These are phyloP conservation scores for Toxotes jaculatrix DNA, from an alignment of 2,113 vertebrate genomes.

Conservation along the genomic window DNA sequence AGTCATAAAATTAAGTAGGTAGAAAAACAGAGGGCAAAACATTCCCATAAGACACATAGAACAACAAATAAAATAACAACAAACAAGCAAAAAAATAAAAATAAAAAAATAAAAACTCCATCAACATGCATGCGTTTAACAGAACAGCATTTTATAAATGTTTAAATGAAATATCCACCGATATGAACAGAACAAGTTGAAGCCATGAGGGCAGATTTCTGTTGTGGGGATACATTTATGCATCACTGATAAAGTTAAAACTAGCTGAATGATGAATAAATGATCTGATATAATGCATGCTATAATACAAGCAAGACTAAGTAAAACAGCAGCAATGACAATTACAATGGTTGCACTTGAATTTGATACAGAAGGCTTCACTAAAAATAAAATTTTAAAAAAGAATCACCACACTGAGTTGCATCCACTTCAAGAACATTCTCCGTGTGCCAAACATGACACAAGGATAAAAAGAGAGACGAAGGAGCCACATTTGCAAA, in stretches of 20 bases:
- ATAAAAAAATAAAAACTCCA: not conserved
- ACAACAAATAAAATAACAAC: not conserved
- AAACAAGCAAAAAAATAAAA: constrained; percentile 25
- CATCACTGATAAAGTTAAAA: constrained; percentile 16
- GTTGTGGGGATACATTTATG: not conserved
- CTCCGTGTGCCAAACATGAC: constrained; percentile 30
- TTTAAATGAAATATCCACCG: constrained; percentile 10
- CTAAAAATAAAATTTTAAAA: not conserved
- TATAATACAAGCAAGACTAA: not conserved
- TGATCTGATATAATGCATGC: constrained; percentile 8
- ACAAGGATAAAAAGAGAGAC: not conserved
- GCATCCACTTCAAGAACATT: constrained; percentile 21
- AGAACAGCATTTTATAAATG: not conserved
- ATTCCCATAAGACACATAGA: constrained; percentile 18
- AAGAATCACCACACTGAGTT: constrained; percentile 24
- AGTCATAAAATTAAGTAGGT: constrained; percentile 9
- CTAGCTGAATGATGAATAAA: constrained; percentile 10
- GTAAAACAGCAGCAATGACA: constrained; percentile 21
- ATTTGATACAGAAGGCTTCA: constrained; percentile 6
- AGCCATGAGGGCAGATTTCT: constrained; percentile 1
- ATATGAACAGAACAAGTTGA: not conserved
- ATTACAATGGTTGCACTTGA: constrained; percentile 41
- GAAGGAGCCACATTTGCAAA: constrained; percentile 10
- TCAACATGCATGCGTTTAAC: constrained; percentile 13
- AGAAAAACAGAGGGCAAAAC: constrained; percentile 10